Base-by-base conservation (phyloP, 2,797 vertebrate genomes). In the Gobio occitaniae region DNA sequence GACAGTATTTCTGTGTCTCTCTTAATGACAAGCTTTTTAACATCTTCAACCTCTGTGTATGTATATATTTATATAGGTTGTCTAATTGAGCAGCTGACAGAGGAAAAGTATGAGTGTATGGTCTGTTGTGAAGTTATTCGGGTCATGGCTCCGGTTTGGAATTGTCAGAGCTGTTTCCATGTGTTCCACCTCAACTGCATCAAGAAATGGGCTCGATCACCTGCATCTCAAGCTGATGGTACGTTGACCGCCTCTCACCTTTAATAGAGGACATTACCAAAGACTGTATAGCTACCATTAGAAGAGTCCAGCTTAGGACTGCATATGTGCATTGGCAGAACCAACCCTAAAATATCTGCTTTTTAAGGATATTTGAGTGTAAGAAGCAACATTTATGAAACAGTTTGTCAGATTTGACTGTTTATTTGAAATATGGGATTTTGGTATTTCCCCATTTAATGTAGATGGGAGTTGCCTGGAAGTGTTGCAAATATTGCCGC, bases 31-130 rank as follows among this genome's bases (percentile, higher is more conserved):
- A 1, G 52, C 38, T 81, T 80, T 82, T 50, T 74, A 74, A 36
- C 71, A 25, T 17, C 8, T 65, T 83, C 5, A 65, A 38, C n/a
- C 0, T 44, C 21, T 44, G 9, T 25, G 10, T 82, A 1, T 63
- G 29, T 72, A 48, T 70, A n/a, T 78, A 3, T 85, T 6, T 80
- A 5, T 80, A 1, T 89, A 98, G 98, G 98, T 2, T 97, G 97
- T 61, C 90, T 99, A 86, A 98, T 99, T 84, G 98, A 99, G 84
- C 98, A 99, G 90, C 94, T 99, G 90, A 97, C 97, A 0, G 96
- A 96, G 87, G 98, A 99, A 94, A 99, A 98, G 90, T 99, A 99
- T 0, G 98, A 99, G 92, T 99, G 98, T 90, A 99, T 99, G 98
- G 98, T 99, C 15, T 99, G 98, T 92, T 99, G 98, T 84, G 98